Percentiles rank a stretch among this genome's conserved stretches.
phyloP scores from a whole-genome alignment of 2,888 invertebrate genomes.

The Caenorhabditis sp. region DNA sequence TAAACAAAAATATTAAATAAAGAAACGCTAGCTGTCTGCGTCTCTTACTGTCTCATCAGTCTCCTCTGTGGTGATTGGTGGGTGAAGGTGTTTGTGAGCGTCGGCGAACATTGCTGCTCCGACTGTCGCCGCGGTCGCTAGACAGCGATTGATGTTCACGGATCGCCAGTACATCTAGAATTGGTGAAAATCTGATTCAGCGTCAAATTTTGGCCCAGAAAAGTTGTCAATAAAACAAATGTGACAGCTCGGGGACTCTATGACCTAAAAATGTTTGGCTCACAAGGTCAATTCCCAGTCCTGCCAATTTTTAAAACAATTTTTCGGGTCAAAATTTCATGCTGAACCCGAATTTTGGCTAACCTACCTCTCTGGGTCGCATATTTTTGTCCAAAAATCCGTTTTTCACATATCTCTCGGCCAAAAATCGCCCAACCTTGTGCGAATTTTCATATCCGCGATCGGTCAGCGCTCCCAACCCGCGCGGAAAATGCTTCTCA shows the following conservation, averaged over 20 bases:
- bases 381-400: constrained; percentile 18
- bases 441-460: constrained; percentile 32
- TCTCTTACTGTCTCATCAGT: constrained; percentile 2
- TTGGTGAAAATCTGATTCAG: no score
- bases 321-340: no score
- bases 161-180: constrained; percentile 30
- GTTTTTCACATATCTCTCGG: constrained; percentile 17
- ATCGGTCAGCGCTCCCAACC: constrained; percentile 1
- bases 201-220: no score
- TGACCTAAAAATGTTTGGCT: no score
- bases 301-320: no score
- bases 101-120: constrained; percentile 34
- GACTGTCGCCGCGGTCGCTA: constrained; percentile 28
- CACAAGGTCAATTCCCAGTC: no score
- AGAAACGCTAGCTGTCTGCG: background rate
- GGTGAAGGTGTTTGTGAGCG: constrained; percentile 8
- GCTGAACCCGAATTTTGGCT: background rate
- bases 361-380: constrained; percentile 2
- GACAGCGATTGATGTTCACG: constrained; percentile 24
- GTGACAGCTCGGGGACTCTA: no score
- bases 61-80: constrained; percentile 16
- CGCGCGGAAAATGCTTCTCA: constrained; percentile 13
- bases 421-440: constrained; percentile 15
- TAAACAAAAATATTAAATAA: constrained; percentile 3
- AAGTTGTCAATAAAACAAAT: no score